A percentile compares a stretch with the other conserved stretches of the same genome.
Conservation (phyloP, 2,888 invertebrate genomes). For the Ectobius pallidus region DNA sequence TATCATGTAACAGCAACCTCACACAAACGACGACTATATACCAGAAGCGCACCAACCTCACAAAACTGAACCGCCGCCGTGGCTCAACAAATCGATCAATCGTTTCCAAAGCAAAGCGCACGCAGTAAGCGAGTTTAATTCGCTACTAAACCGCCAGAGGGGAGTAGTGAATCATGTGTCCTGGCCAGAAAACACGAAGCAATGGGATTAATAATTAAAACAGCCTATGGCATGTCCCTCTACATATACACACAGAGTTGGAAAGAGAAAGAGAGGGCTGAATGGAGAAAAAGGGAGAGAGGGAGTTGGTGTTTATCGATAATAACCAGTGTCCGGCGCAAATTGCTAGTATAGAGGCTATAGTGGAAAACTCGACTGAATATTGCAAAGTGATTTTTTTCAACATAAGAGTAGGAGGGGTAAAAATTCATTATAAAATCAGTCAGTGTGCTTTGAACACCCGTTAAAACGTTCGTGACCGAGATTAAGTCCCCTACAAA, state of each 20-base stretch:
- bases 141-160: constrained; percentile 38
- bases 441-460: constrained; percentile 31
- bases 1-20: constrained; percentile 34
- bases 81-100: constrained; percentile 37
- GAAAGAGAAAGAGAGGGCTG: constrained; percentile 2
- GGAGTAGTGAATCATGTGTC: constrained; percentile 37
- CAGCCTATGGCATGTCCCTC: constrained; percentile 31
- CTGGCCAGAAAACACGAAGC: constrained; percentile 25
- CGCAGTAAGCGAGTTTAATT: constrained; percentile 38
- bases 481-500: constrained; percentile 27
- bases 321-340: constrained; percentile 23
- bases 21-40: constrained; percentile 27
- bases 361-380: constrained; percentile 17
- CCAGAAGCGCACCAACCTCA: constrained; percentile 2
- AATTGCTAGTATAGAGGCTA: constrained; percentile 21
- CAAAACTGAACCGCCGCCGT: constrained; percentile 13
- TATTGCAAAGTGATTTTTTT: constrained; percentile 29
- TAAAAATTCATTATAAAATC: constrained; percentile 26
- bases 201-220: constrained; percentile 38
- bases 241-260: not conserved
- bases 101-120: constrained; percentile 26
- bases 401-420: constrained; percentile 1
- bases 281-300: too few relatives aligned
- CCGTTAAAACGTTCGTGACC: constrained; percentile 20
- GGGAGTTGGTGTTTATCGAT: constrained; percentile 21